These are phyloP conservation scores for Ploceus nigricollis DNA, from an alignment of 2,113 vertebrate genomes.

Conservation along the genomic window DNA sequence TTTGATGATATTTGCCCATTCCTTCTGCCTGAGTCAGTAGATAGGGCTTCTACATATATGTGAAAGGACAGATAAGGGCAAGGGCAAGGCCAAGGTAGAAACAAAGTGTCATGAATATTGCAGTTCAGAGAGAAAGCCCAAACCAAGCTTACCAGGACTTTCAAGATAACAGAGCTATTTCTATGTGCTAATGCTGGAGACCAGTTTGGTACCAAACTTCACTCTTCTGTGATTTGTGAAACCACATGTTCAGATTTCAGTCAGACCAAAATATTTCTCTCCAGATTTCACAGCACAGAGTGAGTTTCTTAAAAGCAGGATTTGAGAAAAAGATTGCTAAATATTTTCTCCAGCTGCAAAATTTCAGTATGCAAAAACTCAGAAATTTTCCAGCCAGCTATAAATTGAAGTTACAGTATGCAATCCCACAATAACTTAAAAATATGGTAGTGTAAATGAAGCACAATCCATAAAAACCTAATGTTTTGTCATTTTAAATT, in stretches of 20 bases:
- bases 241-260: not conserved
- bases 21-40: not conserved
- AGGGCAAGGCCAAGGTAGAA: not conserved
- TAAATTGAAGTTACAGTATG: not conserved
- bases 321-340: not conserved
- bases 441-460: not conserved
- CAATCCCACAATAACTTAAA: not conserved
- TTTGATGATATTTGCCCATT: not conserved
- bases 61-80: not conserved
- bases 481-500: not conserved
- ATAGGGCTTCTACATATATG: not conserved
- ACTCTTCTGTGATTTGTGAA: not conserved
- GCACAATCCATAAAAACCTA: not conserved
- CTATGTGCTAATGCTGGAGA: fast-evolving
- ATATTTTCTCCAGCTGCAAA: not conserved
- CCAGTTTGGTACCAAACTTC: not conserved
- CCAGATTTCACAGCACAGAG: not conserved
- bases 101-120: not conserved
- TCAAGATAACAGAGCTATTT: not conserved
- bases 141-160: not conserved
- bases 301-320: not conserved
- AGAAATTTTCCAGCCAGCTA: not conserved
- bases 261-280: not conserved
- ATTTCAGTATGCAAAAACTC: not conserved
- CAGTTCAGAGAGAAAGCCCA: not conserved